Percentiles rank a stretch among this genome's conserved stretches.
phyloP scores from a whole-genome alignment of 2,888 invertebrate species.

The Heliconius erato region DNA sequence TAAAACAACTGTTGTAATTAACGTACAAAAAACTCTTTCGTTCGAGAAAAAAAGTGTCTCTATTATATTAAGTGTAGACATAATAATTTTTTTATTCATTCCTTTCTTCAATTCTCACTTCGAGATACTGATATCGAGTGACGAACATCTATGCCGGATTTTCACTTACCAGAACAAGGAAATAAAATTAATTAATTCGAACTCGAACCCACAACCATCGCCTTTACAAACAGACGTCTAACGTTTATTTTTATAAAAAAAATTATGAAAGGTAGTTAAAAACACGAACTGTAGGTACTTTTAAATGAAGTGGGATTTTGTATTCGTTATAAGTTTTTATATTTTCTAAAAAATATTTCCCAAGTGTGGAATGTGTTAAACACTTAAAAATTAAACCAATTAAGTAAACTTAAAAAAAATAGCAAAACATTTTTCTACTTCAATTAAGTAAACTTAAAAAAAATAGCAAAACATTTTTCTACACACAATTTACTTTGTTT shows the following conservation, averaged over 20 bases:
- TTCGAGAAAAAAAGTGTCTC: not conserved
- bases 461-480: not conserved
- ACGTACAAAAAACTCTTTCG: not conserved
- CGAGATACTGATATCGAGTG: too few species aligned
- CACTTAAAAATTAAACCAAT: not conserved
- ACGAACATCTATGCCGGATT: too few species aligned
- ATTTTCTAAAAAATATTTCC: not conserved
- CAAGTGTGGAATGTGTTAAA: not conserved
- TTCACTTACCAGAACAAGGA: too few species aligned
- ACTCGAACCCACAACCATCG: too few species aligned
- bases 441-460: not conserved
- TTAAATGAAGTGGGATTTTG: too few species aligned
- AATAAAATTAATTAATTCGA: too few species aligned
- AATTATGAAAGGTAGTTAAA: too few species aligned
- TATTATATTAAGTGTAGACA: not conserved
- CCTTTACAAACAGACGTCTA: too few species aligned
- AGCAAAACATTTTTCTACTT: not conserved
- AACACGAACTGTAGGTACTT: too few species aligned
- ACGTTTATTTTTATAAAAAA: too few species aligned
- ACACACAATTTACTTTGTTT: not conserved
- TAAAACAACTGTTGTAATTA: not conserved
- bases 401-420: not conserved
- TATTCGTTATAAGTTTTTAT: too few species aligned
- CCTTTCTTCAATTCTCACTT: too few species aligned
- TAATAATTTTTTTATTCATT: not conserved